These are phyloP conservation scores for Coenobita brevimanus DNA, from an alignment of 1,140 invertebrate genomes.

Conservation along the genomic window DNA sequence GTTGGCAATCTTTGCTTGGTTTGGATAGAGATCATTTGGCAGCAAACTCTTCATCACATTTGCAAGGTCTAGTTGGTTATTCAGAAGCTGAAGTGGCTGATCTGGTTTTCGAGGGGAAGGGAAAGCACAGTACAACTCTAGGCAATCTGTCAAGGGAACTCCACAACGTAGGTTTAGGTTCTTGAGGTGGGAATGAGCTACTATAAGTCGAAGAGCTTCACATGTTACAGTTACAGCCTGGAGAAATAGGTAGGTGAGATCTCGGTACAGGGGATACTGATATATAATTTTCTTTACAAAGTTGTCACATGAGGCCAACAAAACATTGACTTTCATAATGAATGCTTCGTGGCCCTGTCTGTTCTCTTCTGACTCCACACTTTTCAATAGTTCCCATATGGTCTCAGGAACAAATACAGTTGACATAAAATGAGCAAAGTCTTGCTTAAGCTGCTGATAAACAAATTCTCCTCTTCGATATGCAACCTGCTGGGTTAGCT, in stretches of 20 bases:
- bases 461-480: constrained; percentile 76
- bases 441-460: constrained; percentile 75
- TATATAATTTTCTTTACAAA: constrained; percentile 53
- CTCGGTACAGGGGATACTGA: constrained; percentile 69
- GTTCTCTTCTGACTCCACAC: background rate
- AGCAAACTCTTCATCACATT: constrained; percentile 5
- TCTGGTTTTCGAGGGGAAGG: constrained; percentile 49
- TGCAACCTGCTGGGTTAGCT: constrained; percentile 73
- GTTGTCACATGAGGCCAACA: constrained; percentile 64
- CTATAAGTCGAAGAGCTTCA: constrained; percentile 35
- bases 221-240: constrained; percentile 57
- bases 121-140: constrained; percentile 51
- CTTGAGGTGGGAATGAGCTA: background rate
- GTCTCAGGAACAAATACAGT: constrained; percentile 56
- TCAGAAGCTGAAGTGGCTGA: constrained; percentile 35
- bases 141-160: constrained; percentile 15
- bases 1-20: constrained; percentile 46
- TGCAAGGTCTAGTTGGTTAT: constrained; percentile 10
- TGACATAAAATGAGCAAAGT: constrained; percentile 70
- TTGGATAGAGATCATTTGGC: constrained; percentile 35
- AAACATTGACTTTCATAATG: constrained; percentile 42
- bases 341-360: background rate
- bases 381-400: constrained; percentile 17
- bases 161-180: constrained; percentile 26
- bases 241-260: constrained; percentile 69